Base-by-base conservation (phyloP, 1,140 invertebrate species). In the Micrasema longulum region DNA sequence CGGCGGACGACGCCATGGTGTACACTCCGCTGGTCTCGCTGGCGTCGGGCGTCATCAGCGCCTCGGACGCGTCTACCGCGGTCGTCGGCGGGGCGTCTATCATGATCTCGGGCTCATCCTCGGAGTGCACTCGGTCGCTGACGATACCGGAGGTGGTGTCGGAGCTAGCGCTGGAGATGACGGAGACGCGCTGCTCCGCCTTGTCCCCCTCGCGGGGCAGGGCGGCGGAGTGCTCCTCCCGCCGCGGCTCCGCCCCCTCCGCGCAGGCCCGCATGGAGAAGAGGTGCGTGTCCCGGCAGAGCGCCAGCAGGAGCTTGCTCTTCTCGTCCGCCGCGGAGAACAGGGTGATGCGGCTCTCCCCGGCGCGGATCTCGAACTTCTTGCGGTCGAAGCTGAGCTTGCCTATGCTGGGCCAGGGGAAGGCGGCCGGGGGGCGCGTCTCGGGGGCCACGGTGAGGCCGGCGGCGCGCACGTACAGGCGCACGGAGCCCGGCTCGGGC, bases 101-200 rank as follows among this genome's bases (percentile, higher is more conserved):
- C 88, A 92, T 91, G 43, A 92, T 93, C 83, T 95, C 94, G 68
- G 94, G 86, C 82, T 97, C 95, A 81, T 97, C 95, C 82, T 97
- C 92, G 60, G 95, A 97, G 80, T 96, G 95, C 52, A 97, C 94
- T 72, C 94, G 89, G 81, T 97, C 96, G 80, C 95, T 97, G 9
- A 97, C 95, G 71, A 97, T 97, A 50, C 96, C 96, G 5, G 95
- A 97, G 2, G 96, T 97, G 38, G 95, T 97, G 78, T 97, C 97
- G 2, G 95, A 97, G 5, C 82, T 80, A n/a, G 63, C 63, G 79
- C 89, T 93, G 50, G 94, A 96, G 78, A 97, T 95, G 11, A 97
- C 93, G 16, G 95, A 97, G 78, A 95, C 92, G 72, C 94, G 87
- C 80, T 95, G 94, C 81, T 95, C 93, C 41, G 84, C 89, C 76